Evolutionary conservation across 1,140 invertebrate species (phyloP), one percentile per base, ranked within the genome.

Genomic region (Caenorhabditis latens): DNA sequence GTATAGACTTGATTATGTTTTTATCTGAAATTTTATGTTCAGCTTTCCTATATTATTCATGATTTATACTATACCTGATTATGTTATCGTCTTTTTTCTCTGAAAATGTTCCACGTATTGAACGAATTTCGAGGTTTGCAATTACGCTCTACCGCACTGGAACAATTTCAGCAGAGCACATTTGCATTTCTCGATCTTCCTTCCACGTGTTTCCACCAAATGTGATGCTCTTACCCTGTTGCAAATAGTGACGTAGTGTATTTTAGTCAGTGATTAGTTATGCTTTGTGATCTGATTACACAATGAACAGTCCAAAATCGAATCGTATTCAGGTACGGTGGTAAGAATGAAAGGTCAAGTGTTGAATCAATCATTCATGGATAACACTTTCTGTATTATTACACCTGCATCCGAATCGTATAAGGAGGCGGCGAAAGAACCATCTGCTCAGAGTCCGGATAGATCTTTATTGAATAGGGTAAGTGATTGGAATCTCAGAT

Each of bases 351-450:
- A 88, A 65, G 91, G 90, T 9, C 88, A 88, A 32, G 53, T 92
- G 40, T 55, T 92, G 43, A 84, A 57, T 40, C 55, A 85, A 16
- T 83, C 89, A n/a, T 92, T 92, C 61, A 84, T 92, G 86, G 91
- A 92, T 84, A 50, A 84, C 32, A 65, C 79, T 6, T 92, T 92
- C 46, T 92, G 91, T 83, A 58, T 92, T 9, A 86, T 92, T 19
- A 75, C 83, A 21, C 87, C 89, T 21, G 79, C 91, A 46, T 55
- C 86, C 42, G 92, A 92, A 79, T 84, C 75, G 1, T 92, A 84
- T 82, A 86, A 88, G 50, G 90, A 91, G 55, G 58, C 85, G 32
- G n/a, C 90, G 87, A 86, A 91, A 92, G 57, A 89, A 61, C 46
- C 75, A 85, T 79, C 43, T 50, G 71, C 71, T 6, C 43, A 48